Conservation (phyloP, 1,140 invertebrate genomes). For the Pachypeltis micranthus region DNA sequence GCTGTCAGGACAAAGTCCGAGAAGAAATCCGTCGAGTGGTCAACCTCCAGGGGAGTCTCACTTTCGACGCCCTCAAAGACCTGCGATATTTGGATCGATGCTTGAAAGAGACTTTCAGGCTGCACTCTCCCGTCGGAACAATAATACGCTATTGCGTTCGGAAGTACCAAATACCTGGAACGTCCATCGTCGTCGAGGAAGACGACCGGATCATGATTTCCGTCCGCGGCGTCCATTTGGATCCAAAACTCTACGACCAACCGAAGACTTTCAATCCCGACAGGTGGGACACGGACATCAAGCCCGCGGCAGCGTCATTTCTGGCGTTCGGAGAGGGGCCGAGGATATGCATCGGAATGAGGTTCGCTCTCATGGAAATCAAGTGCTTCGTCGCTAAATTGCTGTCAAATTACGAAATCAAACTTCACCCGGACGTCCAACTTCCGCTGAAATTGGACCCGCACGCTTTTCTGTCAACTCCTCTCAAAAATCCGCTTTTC, state of each 20-base stretch:
- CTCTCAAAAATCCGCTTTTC: neutral
- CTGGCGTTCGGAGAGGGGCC: neutral
- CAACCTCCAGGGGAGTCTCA: neutral
- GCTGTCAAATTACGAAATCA: neutral
- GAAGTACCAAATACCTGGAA: neutral
- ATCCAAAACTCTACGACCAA: neutral
- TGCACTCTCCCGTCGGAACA: neutral
- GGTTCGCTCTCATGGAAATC: neutral
- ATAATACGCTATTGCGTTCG: neutral
- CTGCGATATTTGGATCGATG: neutral
- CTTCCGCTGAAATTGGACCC: neutral
- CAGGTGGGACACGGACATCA: neutral
- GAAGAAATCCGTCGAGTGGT: neutral
- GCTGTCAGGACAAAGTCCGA: neutral
- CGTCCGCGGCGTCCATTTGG: neutral
- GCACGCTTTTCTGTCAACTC: neutral
- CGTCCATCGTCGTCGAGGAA: neutral
- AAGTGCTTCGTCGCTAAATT: neutral
- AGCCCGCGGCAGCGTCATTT: neutral
- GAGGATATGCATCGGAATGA: neutral
- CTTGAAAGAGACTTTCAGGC: neutral
- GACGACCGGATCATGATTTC: neutral
- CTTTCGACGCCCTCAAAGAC: neutral
- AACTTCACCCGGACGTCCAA: neutral
- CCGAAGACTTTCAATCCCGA: neutral